These are phyloP conservation scores for Triplophysa tibetana DNA, from an alignment of 2,113 vertebrate species.

Conservation along the genomic window DNA sequence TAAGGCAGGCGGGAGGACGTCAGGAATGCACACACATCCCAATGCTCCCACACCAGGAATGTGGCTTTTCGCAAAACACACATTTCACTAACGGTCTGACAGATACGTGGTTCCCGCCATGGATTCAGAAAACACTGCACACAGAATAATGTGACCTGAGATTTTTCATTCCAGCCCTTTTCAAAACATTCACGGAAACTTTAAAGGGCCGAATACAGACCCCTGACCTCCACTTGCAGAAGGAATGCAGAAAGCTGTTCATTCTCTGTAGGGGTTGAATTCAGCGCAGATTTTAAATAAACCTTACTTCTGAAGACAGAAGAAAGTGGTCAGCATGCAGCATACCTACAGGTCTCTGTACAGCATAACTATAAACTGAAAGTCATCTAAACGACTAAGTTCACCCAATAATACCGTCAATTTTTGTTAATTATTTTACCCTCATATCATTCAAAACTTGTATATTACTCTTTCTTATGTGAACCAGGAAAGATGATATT, in stretches of 20 bases:
- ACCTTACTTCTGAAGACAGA: background rate
- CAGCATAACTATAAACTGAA: too few relatives aligned
- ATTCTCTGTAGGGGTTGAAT: background rate
- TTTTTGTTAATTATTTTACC: too few relatives aligned
- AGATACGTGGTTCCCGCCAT: background rate
- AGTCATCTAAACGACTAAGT: too few relatives aligned
- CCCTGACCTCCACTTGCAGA: background rate
- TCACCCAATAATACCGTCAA: too few relatives aligned
- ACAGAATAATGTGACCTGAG: background rate
- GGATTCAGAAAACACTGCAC: background rate
- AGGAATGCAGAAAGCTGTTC: background rate
- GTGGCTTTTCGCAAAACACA: constrained; percentile 20
- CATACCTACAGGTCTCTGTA: too few relatives aligned
- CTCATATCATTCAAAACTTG: too few relatives aligned
- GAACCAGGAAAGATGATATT: too few relatives aligned
- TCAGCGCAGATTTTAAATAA: background rate
- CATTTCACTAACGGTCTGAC: constrained; percentile 24
- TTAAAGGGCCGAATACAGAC: background rate
- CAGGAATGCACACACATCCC: constrained; percentile 35
- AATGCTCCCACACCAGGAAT: constrained; percentile 49
- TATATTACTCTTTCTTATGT: too few relatives aligned
- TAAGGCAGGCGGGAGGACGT: constrained; percentile 29
- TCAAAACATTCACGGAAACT: constrained; percentile 3
- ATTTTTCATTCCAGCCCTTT: constrained; percentile 8
- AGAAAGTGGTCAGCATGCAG: background rate